Conservation (phyloP, 2,113 vertebrate genomes). For the Pogonocichla stellata region DNA sequence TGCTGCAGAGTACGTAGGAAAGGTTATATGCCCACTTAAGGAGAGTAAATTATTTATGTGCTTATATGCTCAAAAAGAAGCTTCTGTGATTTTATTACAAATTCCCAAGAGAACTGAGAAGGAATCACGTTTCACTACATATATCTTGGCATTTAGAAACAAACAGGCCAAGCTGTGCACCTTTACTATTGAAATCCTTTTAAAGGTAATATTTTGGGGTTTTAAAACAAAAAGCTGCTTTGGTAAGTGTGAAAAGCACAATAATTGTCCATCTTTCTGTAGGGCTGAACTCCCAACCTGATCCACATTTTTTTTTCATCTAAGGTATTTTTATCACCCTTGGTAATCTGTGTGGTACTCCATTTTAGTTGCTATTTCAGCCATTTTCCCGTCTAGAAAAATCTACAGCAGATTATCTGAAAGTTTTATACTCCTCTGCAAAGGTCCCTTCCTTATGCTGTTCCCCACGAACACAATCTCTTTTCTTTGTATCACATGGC, state of each 20-base stretch:
- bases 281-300: neutral
- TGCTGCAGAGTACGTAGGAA: neutral
- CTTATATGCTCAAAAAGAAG: neutral
- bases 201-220: neutral
- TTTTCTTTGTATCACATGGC: neutral
- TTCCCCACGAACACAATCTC: neutral
- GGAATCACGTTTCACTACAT: neutral
- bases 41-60: neutral
- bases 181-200: neutral
- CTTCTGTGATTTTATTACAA: neutral
- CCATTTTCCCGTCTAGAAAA: neutral
- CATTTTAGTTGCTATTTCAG: conserved; percentile 21
- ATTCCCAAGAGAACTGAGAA: neutral
- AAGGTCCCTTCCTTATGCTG: neutral
- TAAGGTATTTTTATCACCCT: neutral
- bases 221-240: neutral
- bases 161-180: neutral
- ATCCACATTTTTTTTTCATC: neutral
- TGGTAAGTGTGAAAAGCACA: neutral
- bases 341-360: neutral
- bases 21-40: neutral
- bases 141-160: neutral
- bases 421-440: neutral
- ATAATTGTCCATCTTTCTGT: neutral
- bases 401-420: neutral